Evolutionary conservation across 2,113 vertebrate species (phyloP), one percentile per base, ranked within the genome.

Genomic region (Rhagologus leucostigma): DNA sequence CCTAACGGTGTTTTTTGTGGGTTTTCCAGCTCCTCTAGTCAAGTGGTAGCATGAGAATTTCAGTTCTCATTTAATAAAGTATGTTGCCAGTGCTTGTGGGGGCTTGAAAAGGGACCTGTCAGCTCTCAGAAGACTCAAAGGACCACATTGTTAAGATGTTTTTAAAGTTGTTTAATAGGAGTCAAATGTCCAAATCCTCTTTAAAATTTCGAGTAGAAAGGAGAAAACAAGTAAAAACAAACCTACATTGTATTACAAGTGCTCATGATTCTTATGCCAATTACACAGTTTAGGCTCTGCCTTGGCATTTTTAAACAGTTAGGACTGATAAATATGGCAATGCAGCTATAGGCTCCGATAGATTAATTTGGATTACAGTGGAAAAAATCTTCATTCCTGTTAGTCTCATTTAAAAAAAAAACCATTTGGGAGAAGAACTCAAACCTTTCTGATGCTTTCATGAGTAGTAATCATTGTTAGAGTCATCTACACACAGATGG

Each of bases 211-310:
- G 19, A 55, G 17, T 79, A 62, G 55, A 69, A 87, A 91, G 94
- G 49, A 84, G 86, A 92, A 92, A 95, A 87, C 83, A 92, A 75
- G 29, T 75, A 17, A 88, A 95, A 89, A 16, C 68, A 85, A 87
- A 74, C 56, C 44, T 41, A 79, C 7, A 7, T 24, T 55, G 11
- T 71, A 47, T 87, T 92, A 84, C 80, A 86, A 71, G n/a, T n/a
- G 49, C 27, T 87, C 10, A 11, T 33, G 7, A 63, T 70, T 92
- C 84, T 85, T 75, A 84, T 49, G 88, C 47, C 64, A 59, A 4
- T 69, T 65, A 56, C 82, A 74, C 29, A 33, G 46, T 88, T 92
- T 90, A 77, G 56, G 32, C 64, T 93, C 60, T 87, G 56, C 41
- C 60, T 64, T 63, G 63, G 53, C n/a, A 32, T 71, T 94, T 93